Evolutionary conservation across 2,888 invertebrate species (phyloP), one percentile per base, ranked within the genome.

Genomic region (Coecobrya sp.): DNA sequence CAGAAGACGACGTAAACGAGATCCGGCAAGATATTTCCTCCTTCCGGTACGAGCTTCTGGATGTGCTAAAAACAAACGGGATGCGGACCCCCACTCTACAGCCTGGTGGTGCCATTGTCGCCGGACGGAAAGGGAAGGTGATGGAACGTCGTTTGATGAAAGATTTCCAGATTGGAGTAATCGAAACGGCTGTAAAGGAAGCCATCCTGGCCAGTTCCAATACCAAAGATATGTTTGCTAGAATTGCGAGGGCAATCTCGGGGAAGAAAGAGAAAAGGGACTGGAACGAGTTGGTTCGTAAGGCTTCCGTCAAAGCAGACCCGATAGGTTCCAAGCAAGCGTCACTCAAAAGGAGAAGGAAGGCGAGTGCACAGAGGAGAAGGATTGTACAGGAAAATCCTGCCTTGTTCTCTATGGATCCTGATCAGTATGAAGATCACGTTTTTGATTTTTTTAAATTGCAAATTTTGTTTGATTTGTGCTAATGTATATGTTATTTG

Each of bases 1-100:
- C 98, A 0, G 99, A 99, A 95, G 99, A 99, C 96, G 99, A 99
- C 96, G 98, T 99, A 94, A 99, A 99, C 97, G 99, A 99, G 96
- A 98, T 99, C 95, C 97, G 99, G 95, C 99, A 99, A 95, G 99
- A 99, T 95, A 99, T 99, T 93, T 99, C 98, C n/a, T 98, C 98
- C 4, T 97, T 99, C 94, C 97, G 99, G 93, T 99, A 98, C 95
- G 99, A 99, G 95, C 96, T 99, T 27, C 97, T 99, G 87, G 99
- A 99, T 95, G 99, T 99, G 95, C 97, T 99, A 13, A 97, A 97
- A 88, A 97, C 97, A 94, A 99, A 99, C 95, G 98, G 98, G 82
- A 98, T 98, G 97, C 97, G 97, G 94, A 98, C 98, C 0, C 98
- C 98, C 0, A 96, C 97, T 94, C 96, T 98, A 86, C 97, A 93